Base-by-base conservation (phyloP, 2,888 invertebrate species). In the Andrena camellia region DNA sequence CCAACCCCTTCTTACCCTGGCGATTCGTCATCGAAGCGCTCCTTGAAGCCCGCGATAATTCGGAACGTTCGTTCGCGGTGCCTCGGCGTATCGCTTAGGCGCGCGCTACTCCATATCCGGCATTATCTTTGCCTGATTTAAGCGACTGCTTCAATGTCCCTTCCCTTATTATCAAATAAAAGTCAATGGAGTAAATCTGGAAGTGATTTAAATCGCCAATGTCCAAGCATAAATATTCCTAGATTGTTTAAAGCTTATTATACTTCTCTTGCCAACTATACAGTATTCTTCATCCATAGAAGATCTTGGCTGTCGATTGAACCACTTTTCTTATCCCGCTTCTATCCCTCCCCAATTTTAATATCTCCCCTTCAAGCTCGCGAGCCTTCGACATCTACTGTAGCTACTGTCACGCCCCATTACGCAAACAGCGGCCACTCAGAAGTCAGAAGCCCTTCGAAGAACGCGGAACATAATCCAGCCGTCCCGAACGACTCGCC, bases 81-180 rank as follows among this genome's bases (percentile, higher is more conserved):
- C 26, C 48, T 48, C 5, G 23, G 35, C 33, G 66, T 69, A 67
- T 57, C 59, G 69, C 78, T 60, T 74, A 77, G 67, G 86, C 57
- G 57, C 57, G 31, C 60, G 50, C 13, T 83, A 90, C 91, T 84
- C 90, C 91, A 90, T 92, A 91, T 92, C 91, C 92, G 91, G 91
- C 91, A 91, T 93, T 93, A 93, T 92, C 92, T 92, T 90, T 84
- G 88, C 85, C 88, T 92, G 93, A 92, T 93, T 92, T 92, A 93
- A 90, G 90, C 84, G 88, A 88, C 85, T 88, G 50, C n/a, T 20
- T 52, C 20, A 20, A 20, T n/a, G 20, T 20, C 8, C 7, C 20
- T 20, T 52, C 2, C 52, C 20, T 20, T 20, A 52, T 52, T 8
- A 52, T 20, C 20, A 42, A 17, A 1, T 42, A 5, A 13, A 42